phyloP scores from a whole-genome alignment of 2,797 vertebrate genomes.

The Threskiornis aethiopicus region DNA sequence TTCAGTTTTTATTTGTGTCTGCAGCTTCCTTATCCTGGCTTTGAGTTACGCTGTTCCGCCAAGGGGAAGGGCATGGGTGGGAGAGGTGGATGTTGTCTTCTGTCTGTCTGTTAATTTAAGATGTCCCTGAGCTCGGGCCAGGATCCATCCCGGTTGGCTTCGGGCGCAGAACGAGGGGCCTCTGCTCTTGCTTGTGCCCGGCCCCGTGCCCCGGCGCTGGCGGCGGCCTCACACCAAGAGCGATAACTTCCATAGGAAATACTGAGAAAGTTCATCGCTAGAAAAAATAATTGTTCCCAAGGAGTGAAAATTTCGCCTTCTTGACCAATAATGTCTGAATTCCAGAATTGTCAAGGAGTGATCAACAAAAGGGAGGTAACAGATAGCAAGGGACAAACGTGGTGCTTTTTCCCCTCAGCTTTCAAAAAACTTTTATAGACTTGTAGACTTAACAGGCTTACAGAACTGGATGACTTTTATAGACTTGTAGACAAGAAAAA shows the following conservation, averaged over 20 bases:
- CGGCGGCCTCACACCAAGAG: fast-evolving
- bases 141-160: background rate
- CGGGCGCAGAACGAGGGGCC: background rate
- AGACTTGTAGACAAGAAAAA: background rate
- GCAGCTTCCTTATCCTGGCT: background rate
- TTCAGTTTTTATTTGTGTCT: background rate
- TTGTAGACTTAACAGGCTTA: background rate
- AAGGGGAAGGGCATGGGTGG: background rate
- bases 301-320: background rate
- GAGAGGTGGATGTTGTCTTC: background rate
- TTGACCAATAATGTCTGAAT: background rate
- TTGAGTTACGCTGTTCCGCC: fast-evolving
- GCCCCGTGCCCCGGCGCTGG: fast-evolving
- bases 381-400: fast-evolving
- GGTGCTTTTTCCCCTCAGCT: background rate
- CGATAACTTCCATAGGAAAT: fast-evolving
- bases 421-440: background rate
- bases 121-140: background rate
- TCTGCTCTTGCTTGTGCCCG: background rate
- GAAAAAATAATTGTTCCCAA: background rate
- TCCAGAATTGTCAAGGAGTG: background rate
- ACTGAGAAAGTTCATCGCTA: too few species aligned
- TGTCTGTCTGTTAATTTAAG: background rate
- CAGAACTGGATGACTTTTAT: background rate
- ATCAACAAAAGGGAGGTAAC: background rate